Evolutionary conservation across 2,797 vertebrate genomes (phyloP).

Genomic region (Sebastolobus altivelis): DNA sequence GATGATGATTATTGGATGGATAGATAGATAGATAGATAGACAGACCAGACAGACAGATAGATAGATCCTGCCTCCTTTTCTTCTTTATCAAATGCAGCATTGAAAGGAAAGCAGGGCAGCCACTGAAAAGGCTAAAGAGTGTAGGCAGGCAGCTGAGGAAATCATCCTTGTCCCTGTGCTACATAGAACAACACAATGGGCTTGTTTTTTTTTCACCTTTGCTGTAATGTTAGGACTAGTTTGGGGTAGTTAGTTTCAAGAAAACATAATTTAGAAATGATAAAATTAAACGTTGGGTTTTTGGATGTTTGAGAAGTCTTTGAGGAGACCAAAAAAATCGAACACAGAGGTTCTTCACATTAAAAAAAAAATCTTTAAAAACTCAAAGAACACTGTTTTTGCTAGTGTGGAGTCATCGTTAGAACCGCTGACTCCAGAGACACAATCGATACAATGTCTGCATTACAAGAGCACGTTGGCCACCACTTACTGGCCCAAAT

Average conservation of each 20-base stretch:
- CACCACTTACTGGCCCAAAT: background rate
- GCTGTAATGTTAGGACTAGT: background rate
- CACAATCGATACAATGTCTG: background rate
- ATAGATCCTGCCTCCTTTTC: no score
- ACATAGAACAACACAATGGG: no score
- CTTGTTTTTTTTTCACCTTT: no score
- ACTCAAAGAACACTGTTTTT: background rate
- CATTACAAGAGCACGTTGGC: background rate
- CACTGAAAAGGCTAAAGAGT: background rate
- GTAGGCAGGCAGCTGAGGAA: slow-evolving; percentile 20
- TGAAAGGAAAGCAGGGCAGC: slow-evolving; percentile 28
- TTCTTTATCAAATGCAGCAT: background rate
- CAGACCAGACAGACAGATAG: no score
- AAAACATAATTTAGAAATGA: no score
- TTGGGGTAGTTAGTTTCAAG: no score
- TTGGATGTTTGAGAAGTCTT: background rate
- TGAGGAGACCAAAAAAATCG: background rate
- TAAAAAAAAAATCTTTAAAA: background rate
- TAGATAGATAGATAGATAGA: no score
- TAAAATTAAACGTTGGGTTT: no score
- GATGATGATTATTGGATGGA: background rate
- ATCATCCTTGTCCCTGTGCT: slow-evolving; percentile 9
- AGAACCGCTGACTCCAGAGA: background rate
- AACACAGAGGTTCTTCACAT: background rate
- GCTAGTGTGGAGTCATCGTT: background rate